Evolutionary conservation across 1,140 invertebrate species (phyloP).

Genomic region (Sipha flava): DNA sequence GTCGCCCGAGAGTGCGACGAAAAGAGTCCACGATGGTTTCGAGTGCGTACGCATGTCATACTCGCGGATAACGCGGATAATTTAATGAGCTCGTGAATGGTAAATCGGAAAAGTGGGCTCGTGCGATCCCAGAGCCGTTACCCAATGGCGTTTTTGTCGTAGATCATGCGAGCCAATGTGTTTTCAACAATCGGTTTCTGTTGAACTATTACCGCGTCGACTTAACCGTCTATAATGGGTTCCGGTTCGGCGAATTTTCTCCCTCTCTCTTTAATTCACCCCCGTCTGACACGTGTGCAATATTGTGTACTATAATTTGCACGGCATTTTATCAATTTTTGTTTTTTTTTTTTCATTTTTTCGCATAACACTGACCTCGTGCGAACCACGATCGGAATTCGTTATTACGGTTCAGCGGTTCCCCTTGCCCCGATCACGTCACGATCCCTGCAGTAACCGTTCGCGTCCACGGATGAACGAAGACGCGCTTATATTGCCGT

Average conservation of each 20-base stretch:
- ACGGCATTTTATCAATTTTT: constrained; percentile 6
- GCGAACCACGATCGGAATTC: background rate
- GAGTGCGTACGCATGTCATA: too few relatives aligned
- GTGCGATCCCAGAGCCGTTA: background rate
- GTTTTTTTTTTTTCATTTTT: background rate
- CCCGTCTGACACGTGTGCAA: background rate
- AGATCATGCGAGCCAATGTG: background rate
- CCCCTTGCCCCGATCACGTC: background rate
- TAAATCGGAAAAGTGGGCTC: too few relatives aligned
- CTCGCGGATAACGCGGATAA: too few relatives aligned
- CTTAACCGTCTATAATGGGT: constrained; percentile 1
- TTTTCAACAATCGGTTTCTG: background rate
- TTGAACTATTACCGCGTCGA: background rate
- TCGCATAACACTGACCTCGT: background rate
- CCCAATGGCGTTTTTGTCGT: background rate
- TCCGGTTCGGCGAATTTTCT: background rate
- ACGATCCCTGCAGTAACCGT: too few relatives aligned
- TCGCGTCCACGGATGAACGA: too few relatives aligned
- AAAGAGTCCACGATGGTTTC: too few relatives aligned
- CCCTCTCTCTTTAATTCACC: too few relatives aligned
- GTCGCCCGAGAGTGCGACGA: too few relatives aligned
- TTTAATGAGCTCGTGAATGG: too few relatives aligned
- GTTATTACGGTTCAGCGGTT: constrained; percentile 15
- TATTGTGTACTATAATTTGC: background rate
- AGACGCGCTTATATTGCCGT: constrained; percentile 10